Conservation (phyloP, 2,113 vertebrate genomes). For the Canis aureus region DNA sequence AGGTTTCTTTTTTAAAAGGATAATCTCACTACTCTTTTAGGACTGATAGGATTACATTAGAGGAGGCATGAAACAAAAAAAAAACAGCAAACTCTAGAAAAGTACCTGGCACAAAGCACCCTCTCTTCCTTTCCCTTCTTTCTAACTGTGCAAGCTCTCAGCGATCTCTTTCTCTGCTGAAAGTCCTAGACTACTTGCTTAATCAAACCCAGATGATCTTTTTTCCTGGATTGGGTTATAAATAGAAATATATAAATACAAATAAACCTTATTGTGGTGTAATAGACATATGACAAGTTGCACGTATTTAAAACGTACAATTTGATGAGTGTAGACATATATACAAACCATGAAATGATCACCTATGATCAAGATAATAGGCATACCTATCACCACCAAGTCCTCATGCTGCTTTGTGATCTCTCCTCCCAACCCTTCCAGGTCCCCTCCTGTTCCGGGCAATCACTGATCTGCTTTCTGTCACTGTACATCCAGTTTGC, state of each 20-base stretch:
- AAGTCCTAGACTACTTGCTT: not conserved
- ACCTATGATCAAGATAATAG: not conserved
- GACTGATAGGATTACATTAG: not conserved
- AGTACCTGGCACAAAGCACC: not conserved
- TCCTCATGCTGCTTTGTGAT: not conserved
- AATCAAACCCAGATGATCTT: not conserved
- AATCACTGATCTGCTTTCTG: not conserved
- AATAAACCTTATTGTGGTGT: not conserved
- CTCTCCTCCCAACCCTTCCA: not conserved
- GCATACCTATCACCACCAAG: not conserved
- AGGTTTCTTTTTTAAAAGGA: not conserved
- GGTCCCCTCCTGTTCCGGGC: not conserved
- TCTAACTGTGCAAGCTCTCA: not conserved
- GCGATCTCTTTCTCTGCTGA: not conserved
- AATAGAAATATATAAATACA: not conserved
- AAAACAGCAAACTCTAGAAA: not conserved
- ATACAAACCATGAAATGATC: not conserved
- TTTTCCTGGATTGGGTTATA: not conserved
- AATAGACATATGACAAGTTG: not conserved
- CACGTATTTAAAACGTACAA: not conserved
- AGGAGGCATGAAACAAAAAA: not conserved
- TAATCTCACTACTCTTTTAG: not conserved
- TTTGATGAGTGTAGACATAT: not conserved
- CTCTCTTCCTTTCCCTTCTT: not conserved
- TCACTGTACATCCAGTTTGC: not conserved